phyloP scores from a whole-genome alignment of 2,797 vertebrate species.

The Hemibagrus guttatus region DNA sequence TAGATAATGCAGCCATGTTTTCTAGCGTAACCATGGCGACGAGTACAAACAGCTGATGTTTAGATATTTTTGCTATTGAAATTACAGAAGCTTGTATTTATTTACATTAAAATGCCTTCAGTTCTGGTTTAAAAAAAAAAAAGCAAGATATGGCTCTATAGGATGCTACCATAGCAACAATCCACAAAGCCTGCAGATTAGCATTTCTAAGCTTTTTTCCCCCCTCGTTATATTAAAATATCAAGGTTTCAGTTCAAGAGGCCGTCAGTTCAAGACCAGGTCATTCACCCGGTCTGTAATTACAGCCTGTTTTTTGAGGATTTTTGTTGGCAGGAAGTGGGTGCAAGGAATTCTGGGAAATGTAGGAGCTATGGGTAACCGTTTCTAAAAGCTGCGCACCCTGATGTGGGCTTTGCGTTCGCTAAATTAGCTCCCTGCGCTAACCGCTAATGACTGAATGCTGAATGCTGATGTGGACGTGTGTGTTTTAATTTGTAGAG shows the following conservation, averaged over 20 bases:
- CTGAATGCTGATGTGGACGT: slow-evolving; percentile 1
- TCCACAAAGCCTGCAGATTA: not conserved
- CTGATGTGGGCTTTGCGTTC: slow-evolving; percentile 49
- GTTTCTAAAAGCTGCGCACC: slow-evolving; percentile 37
- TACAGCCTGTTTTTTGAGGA: slow-evolving; percentile 50
- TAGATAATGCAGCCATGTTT: not conserved
- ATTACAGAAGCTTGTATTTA: not conserved
- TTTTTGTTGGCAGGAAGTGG: slow-evolving; percentile 55
- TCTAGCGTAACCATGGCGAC: not conserved
- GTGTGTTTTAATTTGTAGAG: not conserved
- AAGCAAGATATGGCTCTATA: not conserved
- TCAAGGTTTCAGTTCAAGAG: not conserved
- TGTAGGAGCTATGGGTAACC: slow-evolving; percentile 51
- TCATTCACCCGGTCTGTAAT: slow-evolving; percentile 47
- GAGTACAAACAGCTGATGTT: not conserved
- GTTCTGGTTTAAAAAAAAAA: not conserved
- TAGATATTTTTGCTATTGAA: not conserved
- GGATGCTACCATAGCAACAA: not conserved
- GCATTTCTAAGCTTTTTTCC: not conserved
- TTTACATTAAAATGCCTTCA: not conserved
- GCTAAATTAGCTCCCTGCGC: slow-evolving; percentile 41
- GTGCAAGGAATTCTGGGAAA: slow-evolving; percentile 57
- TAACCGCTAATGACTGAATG: slow-evolving; percentile 33
- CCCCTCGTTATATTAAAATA: not conserved
- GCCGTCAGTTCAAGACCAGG: slow-evolving; percentile 37